Evolutionary conservation across 1,140 invertebrate genomes (phyloP), one percentile per base, ranked within the genome.

Genomic region (Kradibia gibbosae): DNA sequence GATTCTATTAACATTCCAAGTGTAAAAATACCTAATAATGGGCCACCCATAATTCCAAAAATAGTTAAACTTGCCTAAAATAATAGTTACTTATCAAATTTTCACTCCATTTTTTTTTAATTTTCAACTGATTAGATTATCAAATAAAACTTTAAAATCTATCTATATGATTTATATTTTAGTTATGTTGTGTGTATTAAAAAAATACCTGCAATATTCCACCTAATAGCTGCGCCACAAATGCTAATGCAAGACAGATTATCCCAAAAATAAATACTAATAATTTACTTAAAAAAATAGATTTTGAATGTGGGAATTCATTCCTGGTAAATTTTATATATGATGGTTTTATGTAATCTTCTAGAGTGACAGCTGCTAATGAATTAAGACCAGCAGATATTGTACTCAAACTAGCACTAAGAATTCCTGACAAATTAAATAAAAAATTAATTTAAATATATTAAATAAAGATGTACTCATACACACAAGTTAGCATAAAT

Each of bases 351-450:
- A 96, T 88, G 86, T 96, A 96, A 90, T 98, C 97, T 86, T 97
- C 95, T 78, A 97, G 92, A 1, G 95, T 96, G n/a, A 98, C 96
- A 20, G 96, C 96, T 20, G 97, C 95, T 31, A 98, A 90, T 17
- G 96, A 96, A 89, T 97, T 98, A 45, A 97, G 90, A 34, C 95
- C 93, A 13, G 96, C 96, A 0, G 96, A 97, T 62, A 98, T 94
- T 0, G 97, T 97, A 78, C 96, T 97, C 1, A 98, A 91, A 0
- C 96, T 95, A 1, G 96, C 97, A 86, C 95, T 96, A 84, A 97
- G 97, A 57, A 98, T 94, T 67, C 96, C 93, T 88, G 76, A 65
- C 50, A 84, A 78, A 34, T 62, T 57, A 57, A 79, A 72, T 78
- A 28, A 34, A 60, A 75, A 82, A 20, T 48, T 2, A 25, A 3